A percentile compares a stretch with the other conserved stretches of the same genome.
Conservation (phyloP, 2,797 vertebrate genomes). For the Astyanax mexicanus region DNA sequence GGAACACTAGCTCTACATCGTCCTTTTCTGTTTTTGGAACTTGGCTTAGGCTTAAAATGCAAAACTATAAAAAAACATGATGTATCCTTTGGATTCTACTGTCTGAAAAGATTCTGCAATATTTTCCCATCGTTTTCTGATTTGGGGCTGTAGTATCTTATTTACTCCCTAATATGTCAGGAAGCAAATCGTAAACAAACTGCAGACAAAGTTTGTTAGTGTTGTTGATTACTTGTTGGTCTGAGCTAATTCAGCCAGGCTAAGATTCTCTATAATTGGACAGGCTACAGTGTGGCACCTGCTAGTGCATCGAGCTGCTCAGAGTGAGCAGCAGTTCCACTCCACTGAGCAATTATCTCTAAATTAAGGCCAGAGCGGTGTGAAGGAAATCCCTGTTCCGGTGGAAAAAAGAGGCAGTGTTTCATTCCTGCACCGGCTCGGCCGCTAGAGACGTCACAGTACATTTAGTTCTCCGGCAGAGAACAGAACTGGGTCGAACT, state of each 20-base stretch:
- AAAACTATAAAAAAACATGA: no score
- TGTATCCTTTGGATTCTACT: no score
- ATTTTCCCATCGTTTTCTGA: no score
- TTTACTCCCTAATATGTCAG: neutral
- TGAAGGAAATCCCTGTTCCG: neutral
- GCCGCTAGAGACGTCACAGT: neutral
- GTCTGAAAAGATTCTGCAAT: no score
- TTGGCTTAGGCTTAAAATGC: no score
- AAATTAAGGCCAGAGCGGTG: neutral
- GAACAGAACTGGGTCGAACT: neutral
- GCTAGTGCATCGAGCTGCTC: neutral
- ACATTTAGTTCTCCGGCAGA: neutral
- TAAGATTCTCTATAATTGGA: neutral
- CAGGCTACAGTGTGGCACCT: neutral
- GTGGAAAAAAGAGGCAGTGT: neutral
- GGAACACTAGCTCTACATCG: no score
- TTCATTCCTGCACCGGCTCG: neutral
- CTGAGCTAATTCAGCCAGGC: neutral
- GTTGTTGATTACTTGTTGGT: neutral
- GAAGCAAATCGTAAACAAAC: neutral
- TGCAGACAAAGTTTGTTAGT: neutral
- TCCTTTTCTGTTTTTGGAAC: no score
- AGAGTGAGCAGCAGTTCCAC: neutral
- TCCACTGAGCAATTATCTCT: neutral
- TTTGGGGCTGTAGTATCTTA: no score